These are phyloP conservation scores for Drosophila ironensis DNA, from an alignment of 1,140 invertebrate genomes.

Conservation along the genomic window DNA sequence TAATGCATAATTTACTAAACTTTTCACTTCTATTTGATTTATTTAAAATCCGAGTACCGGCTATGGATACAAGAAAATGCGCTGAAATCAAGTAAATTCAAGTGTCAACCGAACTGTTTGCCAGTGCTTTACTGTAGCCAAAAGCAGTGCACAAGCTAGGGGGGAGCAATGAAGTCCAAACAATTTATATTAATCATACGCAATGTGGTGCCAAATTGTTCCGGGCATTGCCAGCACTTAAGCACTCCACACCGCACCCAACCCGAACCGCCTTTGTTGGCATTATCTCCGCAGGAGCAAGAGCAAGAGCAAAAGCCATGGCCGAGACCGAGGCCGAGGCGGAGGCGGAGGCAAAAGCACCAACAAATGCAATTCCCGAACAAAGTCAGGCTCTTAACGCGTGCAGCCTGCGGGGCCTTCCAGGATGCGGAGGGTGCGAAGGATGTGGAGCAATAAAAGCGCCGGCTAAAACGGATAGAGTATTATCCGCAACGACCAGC, in stretches of 20 bases:
- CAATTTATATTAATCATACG: constrained; percentile 73
- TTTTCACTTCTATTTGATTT: too few relatives aligned
- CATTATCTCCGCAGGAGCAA: constrained; percentile 16
- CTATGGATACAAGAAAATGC: too few relatives aligned
- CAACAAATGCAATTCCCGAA: constrained; percentile 13
- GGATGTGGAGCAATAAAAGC: constrained; percentile 46
- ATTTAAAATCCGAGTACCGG: too few relatives aligned
- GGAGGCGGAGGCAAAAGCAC: too few relatives aligned
- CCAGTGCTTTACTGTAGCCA: too few relatives aligned
- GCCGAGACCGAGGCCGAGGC: too few relatives aligned
- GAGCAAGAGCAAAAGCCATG: background rate
- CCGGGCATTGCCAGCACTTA: constrained; percentile 39
- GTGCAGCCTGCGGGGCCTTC: constrained; percentile 14
- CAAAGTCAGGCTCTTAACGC: constrained; percentile 35
- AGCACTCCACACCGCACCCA: background rate
- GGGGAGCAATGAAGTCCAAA: too few relatives aligned
- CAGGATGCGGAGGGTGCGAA: constrained; percentile 1
- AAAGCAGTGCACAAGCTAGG: too few relatives aligned
- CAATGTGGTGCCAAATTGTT: constrained; percentile 70
- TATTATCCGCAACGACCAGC: constrained; percentile 31
- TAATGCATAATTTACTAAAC: too few relatives aligned
- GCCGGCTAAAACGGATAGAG: constrained; percentile 35
- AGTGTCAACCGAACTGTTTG: too few relatives aligned
- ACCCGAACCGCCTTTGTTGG: background rate
- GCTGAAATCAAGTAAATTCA: too few relatives aligned